Percentiles rank a stretch among this genome's conserved stretches.
These are phyloP conservation scores for Suncus etruscus DNA, from an alignment of 2,113 vertebrate genomes.

Conservation along the genomic window DNA sequence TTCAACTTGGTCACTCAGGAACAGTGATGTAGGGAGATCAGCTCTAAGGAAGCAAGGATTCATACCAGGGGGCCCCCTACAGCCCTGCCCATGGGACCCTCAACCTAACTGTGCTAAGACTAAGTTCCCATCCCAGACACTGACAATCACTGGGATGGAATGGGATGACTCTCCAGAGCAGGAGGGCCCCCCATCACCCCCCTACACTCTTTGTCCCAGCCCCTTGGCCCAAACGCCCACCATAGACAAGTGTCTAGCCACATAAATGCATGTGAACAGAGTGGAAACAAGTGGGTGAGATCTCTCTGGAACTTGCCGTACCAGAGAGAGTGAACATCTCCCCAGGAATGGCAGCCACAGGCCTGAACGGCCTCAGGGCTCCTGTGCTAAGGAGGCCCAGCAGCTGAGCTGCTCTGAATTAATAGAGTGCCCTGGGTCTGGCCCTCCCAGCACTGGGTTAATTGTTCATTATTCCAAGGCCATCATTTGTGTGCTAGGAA, in stretches of 20 bases:
- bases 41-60: no score
- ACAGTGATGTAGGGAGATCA: no score
- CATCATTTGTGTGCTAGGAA: conserved; percentile 65
- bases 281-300: conserved; percentile 49
- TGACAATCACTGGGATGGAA: no score
- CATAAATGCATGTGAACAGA: conserved; percentile 25
- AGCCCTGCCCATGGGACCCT: no score
- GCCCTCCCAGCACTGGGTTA: conserved; percentile 72
- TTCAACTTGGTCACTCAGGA: no score
- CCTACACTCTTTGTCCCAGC: not conserved
- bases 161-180: not conserved
- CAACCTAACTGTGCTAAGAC: no score
- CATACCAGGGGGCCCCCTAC: no score
- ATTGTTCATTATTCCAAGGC: conserved; percentile 77
- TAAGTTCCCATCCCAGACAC: no score
- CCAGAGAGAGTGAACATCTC: no score
- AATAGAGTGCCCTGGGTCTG: conserved; percentile 60
- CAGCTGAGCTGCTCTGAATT: conserved; percentile 64
- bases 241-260: not conserved
- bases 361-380: no score
- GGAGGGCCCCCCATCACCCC: not conserved
- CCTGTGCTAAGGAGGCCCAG: conserved; percentile 8
- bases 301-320: not conserved
- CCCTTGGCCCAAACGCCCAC: not conserved
- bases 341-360: no score